Evolutionary conservation across 1,140 invertebrate genomes (phyloP).

Genomic region (Amphibalanus amphitrite): DNA sequence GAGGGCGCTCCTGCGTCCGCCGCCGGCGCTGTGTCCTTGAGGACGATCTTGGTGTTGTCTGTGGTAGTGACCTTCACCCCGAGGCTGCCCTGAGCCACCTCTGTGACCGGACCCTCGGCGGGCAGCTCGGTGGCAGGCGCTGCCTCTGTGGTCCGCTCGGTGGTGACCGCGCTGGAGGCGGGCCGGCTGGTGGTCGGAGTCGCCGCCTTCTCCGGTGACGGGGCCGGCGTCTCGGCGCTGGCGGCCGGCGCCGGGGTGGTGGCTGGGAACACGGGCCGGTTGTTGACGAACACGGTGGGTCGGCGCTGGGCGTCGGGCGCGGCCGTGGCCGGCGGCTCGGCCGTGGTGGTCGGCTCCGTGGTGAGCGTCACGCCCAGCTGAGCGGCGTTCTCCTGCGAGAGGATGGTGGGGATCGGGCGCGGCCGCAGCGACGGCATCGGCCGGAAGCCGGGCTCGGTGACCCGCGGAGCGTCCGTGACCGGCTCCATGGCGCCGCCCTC

Average conservation of each 20-base stretch:
- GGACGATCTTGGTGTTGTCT: too few species aligned
- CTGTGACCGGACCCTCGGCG: not conserved
- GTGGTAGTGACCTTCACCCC: not conserved
- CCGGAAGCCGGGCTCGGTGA: not conserved
- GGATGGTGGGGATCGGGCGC: conserved; percentile 1
- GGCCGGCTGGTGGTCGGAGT: not conserved
- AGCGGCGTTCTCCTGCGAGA: not conserved
- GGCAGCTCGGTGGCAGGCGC: not conserved
- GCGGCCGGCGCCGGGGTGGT: not conserved
- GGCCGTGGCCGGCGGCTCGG: not conserved
- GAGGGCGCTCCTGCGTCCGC: not conserved
- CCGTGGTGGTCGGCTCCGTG: not conserved
- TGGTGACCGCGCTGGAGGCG: not conserved
- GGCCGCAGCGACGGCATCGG: not conserved
- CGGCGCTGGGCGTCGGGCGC: not conserved
- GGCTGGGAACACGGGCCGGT: not conserved
- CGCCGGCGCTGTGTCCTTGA: not conserved
- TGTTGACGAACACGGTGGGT: not conserved
- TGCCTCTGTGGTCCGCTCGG: not conserved
- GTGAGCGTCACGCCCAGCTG: not conserved
- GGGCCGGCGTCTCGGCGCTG: not conserved
- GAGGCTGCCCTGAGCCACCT: not conserved
- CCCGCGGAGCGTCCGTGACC: not conserved
- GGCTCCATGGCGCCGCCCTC: too few species aligned
- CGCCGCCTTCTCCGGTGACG: not conserved